phyloP scores from a whole-genome alignment of 2,888 invertebrate genomes.

The Drosophila greeni region DNA sequence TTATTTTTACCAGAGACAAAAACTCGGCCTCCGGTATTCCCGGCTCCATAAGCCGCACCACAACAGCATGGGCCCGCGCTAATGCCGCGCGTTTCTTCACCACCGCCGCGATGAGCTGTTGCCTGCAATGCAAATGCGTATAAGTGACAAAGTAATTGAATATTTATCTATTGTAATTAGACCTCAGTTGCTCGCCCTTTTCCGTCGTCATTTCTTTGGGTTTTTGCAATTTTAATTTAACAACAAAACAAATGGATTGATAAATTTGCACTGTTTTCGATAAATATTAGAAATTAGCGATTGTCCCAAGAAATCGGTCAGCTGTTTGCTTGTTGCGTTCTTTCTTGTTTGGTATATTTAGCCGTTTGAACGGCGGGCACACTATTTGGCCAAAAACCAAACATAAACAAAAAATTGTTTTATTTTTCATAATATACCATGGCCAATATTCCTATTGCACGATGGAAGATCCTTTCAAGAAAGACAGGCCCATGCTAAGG shows the following conservation, averaged over 20 bases:
- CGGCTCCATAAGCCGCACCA: slow-evolving; percentile 85
- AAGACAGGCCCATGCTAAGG: background rate
- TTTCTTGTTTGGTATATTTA: too few relatives aligned
- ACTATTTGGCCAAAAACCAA: background rate
- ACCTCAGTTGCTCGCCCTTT: slow-evolving; percentile 49
- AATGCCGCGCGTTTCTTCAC: slow-evolving; percentile 87
- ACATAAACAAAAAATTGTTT: background rate
- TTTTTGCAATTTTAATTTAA: slow-evolving; percentile 23
- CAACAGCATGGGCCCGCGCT: slow-evolving; percentile 85
- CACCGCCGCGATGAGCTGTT: slow-evolving; percentile 82
- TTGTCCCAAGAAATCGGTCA: background rate
- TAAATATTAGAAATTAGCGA: too few relatives aligned
- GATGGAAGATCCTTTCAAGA: background rate
- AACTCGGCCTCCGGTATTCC: slow-evolving; percentile 80
- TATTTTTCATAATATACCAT: background rate
- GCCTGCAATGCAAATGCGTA: slow-evolving; percentile 74
- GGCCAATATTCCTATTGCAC: background rate
- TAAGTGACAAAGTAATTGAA: background rate
- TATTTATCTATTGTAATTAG: slow-evolving; percentile 6
- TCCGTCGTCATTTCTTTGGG: slow-evolving; percentile 45
- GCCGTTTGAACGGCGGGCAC: background rate
- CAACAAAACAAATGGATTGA: slow-evolving; percentile 9
- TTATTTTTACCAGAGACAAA: slow-evolving; percentile 79
- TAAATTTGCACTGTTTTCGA: background rate
- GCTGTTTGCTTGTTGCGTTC: background rate